Evolutionary conservation across 2,888 invertebrate genomes (phyloP).

Genomic region (Masnerella sp.): DNA sequence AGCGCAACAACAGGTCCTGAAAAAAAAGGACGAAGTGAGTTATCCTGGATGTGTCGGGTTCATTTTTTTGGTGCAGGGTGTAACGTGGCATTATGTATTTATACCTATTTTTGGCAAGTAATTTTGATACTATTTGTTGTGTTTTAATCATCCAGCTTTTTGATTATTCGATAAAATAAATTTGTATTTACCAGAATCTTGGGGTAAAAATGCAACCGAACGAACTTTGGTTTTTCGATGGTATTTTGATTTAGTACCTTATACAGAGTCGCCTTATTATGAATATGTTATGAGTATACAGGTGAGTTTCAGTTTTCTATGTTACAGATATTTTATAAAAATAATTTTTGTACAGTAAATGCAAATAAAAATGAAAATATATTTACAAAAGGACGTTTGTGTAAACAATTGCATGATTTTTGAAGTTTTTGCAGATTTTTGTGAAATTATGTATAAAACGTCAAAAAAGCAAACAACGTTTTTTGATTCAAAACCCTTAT

Average conservation of each 20-base stretch:
- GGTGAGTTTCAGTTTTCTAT: too few species aligned
- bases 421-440: too few species aligned
- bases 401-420: too few species aligned
- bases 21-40: conserved; percentile 55
- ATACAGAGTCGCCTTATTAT: conserved; percentile 46
- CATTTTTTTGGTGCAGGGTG: conserved; percentile 49
- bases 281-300: conserved; percentile 44
- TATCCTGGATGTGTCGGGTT: conserved; percentile 46
- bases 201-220: conserved; percentile 36
- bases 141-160: neutral
- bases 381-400: too few species aligned
- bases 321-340: too few species aligned
- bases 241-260: conserved; percentile 53
- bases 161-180: neutral
- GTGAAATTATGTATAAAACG: too few species aligned
- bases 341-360: too few species aligned
- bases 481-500: too few species aligned
- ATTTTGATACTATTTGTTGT: too few species aligned
- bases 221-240: conserved; percentile 42
- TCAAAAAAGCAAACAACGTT: too few species aligned
- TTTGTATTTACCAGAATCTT: conserved; percentile 23
- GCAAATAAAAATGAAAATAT: too few species aligned
- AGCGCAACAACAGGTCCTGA: conserved; percentile 55
- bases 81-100: conserved; percentile 61
- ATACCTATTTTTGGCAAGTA: conserved; percentile 64